phyloP scores from a whole-genome alignment of 2,797 vertebrate species.

The Oreochromis mossambicus region DNA sequence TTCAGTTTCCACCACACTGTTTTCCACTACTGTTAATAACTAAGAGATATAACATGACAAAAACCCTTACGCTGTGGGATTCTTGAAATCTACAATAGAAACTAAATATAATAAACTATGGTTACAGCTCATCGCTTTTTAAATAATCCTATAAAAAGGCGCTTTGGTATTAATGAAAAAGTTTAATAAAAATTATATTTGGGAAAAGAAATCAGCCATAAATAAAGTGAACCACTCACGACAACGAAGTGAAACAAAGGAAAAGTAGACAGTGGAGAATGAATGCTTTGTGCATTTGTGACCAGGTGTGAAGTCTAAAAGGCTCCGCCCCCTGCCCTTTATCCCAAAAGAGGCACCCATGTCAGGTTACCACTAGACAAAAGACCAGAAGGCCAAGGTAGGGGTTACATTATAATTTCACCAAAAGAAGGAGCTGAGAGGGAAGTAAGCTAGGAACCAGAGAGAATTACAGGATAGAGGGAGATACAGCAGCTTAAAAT shows the following conservation, averaged over 20 bases:
- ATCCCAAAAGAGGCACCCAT: constrained; percentile 56
- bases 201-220: background rate
- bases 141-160: background rate
- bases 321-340: constrained; percentile 6
- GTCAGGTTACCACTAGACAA: constrained; percentile 70
- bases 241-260: background rate
- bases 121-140: background rate
- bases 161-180: background rate
- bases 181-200: background rate
- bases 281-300: constrained; percentile 61
- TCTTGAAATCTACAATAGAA: background rate
- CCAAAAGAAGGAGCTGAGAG: constrained; percentile 35
- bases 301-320: constrained; percentile 30
- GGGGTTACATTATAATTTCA: constrained; percentile 71
- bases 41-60: background rate
- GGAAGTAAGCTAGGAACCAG: constrained; percentile 47
- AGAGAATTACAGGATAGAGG: constrained; percentile 44
- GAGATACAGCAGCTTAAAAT: background rate
- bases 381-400: constrained; percentile 71
- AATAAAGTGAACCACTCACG: background rate
- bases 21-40: background rate
- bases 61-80: background rate
- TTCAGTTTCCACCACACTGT: background rate
- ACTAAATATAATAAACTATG: background rate
- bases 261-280: constrained; percentile 15